Evolutionary conservation across 1,140 invertebrate species (phyloP), one percentile per base, ranked within the genome.

Genomic region (Caenorhabditis brenneri): DNA sequence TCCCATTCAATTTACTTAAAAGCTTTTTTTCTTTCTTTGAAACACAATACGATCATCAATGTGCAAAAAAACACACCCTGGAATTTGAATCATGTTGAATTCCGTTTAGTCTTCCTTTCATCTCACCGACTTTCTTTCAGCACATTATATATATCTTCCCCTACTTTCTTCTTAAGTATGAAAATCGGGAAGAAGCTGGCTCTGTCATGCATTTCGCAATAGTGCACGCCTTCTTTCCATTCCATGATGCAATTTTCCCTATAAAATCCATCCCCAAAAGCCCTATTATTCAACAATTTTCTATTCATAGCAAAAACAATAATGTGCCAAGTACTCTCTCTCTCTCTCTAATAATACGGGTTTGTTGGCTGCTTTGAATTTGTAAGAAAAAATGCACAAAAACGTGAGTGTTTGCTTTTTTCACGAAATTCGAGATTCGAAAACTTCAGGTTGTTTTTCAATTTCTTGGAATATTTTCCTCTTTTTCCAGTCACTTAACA

Each of bases 151-250:
- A 24, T 58, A 22, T n/a, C 22, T 46, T 9, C n/a, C n/a, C 5
- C n/a, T 74, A 0, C 16, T 16, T 65, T 24, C 7, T 74, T 74
- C 53, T n/a, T 10, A 55, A 55, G 33, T 19, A 74, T n/a, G 24
- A 69, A 74, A 74, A 74, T 42, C 65, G 65, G 65, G 46, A 6
- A 29, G 24, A 55, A 55, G 65, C 31, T 74, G 36, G 36, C 36
- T 42, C 58, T 39, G 58, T n/a, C 65, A 74, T 74, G 33, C 65
- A 74, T 42, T 42, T 42, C 65, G 65, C 36, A 39, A 74, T 74
- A 74, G 36, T 24, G 65, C 36, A 65, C 58, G 36, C 65, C 36
- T 42, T 74, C 29, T 74, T 74, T n/a, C 33, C n/a, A 24, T 42
- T n/a, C 33, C 36, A 74, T 74, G 36, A 74, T 74, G 65, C 65